Evolutionary conservation across 1,140 invertebrate genomes (phyloP).

Genomic region (Drosophila dunni): DNA sequence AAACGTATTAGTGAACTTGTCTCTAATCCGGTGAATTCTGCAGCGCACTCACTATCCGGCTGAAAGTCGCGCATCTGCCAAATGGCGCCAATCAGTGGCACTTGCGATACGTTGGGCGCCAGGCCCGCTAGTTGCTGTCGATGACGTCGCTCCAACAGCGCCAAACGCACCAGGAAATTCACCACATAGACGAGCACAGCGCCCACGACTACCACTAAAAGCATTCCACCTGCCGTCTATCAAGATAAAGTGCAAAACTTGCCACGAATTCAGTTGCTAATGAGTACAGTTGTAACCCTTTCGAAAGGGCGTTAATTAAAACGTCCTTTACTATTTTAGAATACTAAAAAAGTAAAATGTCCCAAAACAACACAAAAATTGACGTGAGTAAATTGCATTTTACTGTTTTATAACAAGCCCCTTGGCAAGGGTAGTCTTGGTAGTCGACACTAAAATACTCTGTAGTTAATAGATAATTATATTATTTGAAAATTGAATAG

Average conservation of each 20-base stretch:
- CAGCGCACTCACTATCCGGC: constrained; percentile 65
- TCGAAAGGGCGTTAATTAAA: too few relatives aligned
- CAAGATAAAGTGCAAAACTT: too few relatives aligned
- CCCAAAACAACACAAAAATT: too few relatives aligned
- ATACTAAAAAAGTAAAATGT: too few relatives aligned
- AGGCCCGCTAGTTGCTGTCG: constrained; percentile 30
- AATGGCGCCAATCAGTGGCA: constrained; percentile 61
- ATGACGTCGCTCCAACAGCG: constrained; percentile 39
- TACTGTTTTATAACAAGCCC: constrained; percentile 1
- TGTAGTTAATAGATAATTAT: not conserved
- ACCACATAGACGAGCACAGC: constrained; percentile 21
- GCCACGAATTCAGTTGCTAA: too few relatives aligned
- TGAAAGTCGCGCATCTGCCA: constrained; percentile 71
- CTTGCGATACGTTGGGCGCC: constrained; percentile 62
- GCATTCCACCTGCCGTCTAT: constrained; percentile 7
- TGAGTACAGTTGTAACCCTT: too few relatives aligned
- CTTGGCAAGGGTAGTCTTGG: not conserved
- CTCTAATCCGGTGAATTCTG: too few relatives aligned
- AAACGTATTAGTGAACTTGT: too few relatives aligned
- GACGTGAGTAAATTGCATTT: too few relatives aligned
- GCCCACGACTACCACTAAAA: constrained; percentile 15
- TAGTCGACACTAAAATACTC: not conserved
- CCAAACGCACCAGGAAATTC: constrained; percentile 61
- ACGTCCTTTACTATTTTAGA: too few relatives aligned
- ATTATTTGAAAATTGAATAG: too few relatives aligned